A percentile compares a stretch with the other conserved stretches of the same genome.
Conservation (phyloP, 2,888 invertebrate species). For the Melanostoma scalare region DNA sequence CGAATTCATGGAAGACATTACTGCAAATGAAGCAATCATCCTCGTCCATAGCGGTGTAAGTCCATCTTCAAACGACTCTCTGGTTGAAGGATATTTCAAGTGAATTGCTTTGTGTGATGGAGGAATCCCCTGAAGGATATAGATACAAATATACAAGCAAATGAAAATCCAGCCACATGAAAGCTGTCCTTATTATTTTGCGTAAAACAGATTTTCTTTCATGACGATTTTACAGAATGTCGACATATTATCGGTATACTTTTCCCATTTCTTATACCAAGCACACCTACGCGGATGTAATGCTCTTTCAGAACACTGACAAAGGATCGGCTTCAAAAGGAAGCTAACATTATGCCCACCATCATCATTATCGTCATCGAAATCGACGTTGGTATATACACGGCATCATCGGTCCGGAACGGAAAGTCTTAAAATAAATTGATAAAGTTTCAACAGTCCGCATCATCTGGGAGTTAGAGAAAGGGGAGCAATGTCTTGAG, state of each 20-base stretch:
- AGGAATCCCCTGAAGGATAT: constrained; percentile 22
- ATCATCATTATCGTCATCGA: constrained; percentile 41
- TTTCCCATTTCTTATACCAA: constrained; percentile 24
- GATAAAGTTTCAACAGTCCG: constrained; percentile 52
- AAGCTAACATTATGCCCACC: constrained; percentile 50
- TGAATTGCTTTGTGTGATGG: constrained; percentile 34
- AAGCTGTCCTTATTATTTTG: constrained; percentile 14
- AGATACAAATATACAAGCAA: background rate
- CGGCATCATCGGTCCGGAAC: constrained; percentile 27
- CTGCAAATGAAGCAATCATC: constrained; percentile 62
- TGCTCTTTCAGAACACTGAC: constrained; percentile 29
- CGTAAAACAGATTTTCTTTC: constrained; percentile 43
- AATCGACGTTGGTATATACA: constrained; percentile 17
- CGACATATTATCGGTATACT: constrained; percentile 55
- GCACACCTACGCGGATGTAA: constrained; percentile 38
- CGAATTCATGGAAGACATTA: constrained; percentile 66
- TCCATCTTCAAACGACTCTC: constrained; percentile 14
- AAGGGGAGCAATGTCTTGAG: background rate
- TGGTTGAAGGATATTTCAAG: constrained; percentile 31
- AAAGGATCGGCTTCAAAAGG: constrained; percentile 39
- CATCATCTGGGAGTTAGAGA: background rate
- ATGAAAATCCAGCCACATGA: background rate
- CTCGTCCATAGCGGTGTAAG: constrained; percentile 23
- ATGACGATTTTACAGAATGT: constrained; percentile 43
- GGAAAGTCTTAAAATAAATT: constrained; percentile 63